Conservation (phyloP, 2,888 invertebrate species). For the Serripes groenlandicus region DNA sequence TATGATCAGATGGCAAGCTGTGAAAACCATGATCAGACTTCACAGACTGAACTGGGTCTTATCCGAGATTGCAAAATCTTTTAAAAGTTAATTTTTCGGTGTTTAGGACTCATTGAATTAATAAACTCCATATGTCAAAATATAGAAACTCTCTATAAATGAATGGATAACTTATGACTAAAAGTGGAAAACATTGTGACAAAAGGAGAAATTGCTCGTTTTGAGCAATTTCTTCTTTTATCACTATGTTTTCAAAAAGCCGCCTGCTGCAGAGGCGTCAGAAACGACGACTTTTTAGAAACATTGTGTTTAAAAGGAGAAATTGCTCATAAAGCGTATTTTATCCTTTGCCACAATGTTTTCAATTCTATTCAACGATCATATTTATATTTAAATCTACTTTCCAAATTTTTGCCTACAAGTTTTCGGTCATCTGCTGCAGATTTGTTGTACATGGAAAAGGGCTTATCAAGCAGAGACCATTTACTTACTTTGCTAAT, state of each 20-base stretch:
- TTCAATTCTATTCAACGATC: background rate
- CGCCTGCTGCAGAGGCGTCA: background rate
- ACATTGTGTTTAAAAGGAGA: background rate
- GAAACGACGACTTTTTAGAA: background rate
- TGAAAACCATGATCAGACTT: too few relatives aligned
- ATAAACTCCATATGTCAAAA: too few relatives aligned
- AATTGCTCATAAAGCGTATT: background rate
- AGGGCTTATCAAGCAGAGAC: background rate
- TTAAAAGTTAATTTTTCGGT: too few relatives aligned
- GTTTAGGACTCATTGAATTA: too few relatives aligned
- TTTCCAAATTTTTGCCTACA: background rate
- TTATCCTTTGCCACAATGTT: background rate
- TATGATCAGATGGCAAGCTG: too few relatives aligned
- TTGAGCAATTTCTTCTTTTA: background rate
- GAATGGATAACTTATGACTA: too few relatives aligned
- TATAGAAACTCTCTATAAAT: too few relatives aligned
- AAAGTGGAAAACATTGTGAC: background rate
- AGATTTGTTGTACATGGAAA: background rate
- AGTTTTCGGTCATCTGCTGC: background rate
- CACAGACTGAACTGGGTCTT: too few relatives aligned
- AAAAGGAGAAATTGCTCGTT: background rate
- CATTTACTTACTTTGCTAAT: conserved; percentile 83
- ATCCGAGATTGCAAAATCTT: too few relatives aligned
- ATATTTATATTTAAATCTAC: background rate
- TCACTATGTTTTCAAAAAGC: background rate